Evolutionary conservation across 2,888 invertebrate genomes (phyloP), one percentile per base, ranked within the genome.

Genomic region (Tenthredo notha): DNA sequence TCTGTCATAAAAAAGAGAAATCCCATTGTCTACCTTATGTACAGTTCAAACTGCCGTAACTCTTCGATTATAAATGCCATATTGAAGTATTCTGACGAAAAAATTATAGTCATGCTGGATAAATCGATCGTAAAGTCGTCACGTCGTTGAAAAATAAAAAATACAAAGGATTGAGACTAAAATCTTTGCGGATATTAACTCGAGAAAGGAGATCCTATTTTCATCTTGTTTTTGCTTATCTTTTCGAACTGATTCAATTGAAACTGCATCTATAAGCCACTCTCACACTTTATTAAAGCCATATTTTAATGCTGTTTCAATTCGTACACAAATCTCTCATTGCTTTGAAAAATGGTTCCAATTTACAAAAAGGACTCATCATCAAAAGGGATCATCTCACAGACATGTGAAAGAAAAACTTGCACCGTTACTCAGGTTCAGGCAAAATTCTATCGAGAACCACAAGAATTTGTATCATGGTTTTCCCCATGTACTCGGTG

Each of bases 301-400:
- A 77, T 40, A 37, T 72, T 74, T 40, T 21, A 25, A 21, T n/a
- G 21, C 25, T 25, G 43, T 7, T 74, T 74, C 15, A 43, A 74
- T 43, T n/a, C n/a, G n/a, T 21, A 40, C 18, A 18, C n/a, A 37
- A 72, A 40, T 21, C 40, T n/a, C n/a, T 37, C 9, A 72, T 72
- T 72, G 72, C 21, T 72, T 21, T 4, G 43, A 43, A 15, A 74
- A 43, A 74, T 43, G n/a, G 74, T 7, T 70, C 40, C 4, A 61
- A 21, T 33, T 54, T 25, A 54, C 77, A 9, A 43, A 12, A 72
- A 18, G 43, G n/a, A 12, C 40, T 40, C 37, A 7, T 4, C 21
- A 80, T 7, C 80, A n/a, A n/a, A n/a, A n/a, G n/a, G n/a, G 37
- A 78, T 40, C 61, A 40, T 61, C 40, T 21, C 37, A 61, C 80